Evolutionary conservation across 2,888 invertebrate genomes (phyloP).

Genomic region (Chrysolina americana): DNA sequence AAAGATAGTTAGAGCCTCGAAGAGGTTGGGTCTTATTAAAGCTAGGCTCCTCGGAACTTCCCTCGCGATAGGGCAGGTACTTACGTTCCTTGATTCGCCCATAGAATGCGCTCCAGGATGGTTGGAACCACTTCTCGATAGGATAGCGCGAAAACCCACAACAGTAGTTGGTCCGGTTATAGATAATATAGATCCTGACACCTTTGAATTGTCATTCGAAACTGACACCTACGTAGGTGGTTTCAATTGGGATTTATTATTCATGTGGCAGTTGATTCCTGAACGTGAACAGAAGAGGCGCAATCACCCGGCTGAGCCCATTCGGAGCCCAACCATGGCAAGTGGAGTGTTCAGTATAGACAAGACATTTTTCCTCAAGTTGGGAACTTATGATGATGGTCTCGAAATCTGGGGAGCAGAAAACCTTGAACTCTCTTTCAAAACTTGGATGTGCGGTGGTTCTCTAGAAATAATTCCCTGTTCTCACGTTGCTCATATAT

Average conservation of each 20-base stretch:
- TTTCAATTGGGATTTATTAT: conserved; percentile 94
- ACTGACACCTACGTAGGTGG: conserved; percentile 91
- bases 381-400: conserved; percentile 98
- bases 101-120: conserved; percentile 97
- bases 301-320: conserved; percentile 90
- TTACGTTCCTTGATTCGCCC: conserved; percentile 98
- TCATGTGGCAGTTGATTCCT: conserved; percentile 99
- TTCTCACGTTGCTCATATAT: conserved; percentile 98
- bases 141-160: conserved; percentile 86
- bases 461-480: conserved; percentile 97
- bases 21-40: conserved; percentile 95
- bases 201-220: conserved; percentile 91
- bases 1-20: conserved; percentile 90
- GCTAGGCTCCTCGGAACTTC: conserved; percentile 86
- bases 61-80: conserved; percentile 65
- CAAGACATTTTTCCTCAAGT: conserved; percentile 89
- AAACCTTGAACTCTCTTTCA: conserved; percentile 96
- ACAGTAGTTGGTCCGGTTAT: conserved; percentile 97
- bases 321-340: conserved; percentile 98
- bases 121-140: conserved; percentile 92
- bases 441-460: conserved; percentile 99
- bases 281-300: conserved; percentile 89
- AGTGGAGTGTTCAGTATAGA: conserved; percentile 98
- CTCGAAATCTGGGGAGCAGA: conserved; percentile 99
- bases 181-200: conserved; percentile 94